These are phyloP conservation scores for Macrosoma leucophasiata DNA, from an alignment of 2,888 invertebrate species.

Conservation along the genomic window DNA sequence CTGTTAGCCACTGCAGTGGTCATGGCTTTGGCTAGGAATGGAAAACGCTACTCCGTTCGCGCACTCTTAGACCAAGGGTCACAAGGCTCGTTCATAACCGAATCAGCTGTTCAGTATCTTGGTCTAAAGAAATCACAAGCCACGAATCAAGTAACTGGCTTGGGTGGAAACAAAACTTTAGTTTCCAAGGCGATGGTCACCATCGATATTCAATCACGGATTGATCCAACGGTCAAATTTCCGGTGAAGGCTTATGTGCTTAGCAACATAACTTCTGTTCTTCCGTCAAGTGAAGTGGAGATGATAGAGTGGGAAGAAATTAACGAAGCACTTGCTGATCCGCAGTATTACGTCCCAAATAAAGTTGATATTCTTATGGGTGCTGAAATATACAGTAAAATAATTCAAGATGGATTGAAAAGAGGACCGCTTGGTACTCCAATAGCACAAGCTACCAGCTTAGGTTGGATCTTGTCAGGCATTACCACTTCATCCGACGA, in stretches of 20 bases:
- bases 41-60: no score
- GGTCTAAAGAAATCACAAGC: no score
- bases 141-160: no score
- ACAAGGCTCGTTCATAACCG: no score
- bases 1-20: no score
- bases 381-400: slow-evolving; percentile 11
- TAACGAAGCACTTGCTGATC: no score
- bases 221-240: slow-evolving; percentile 8
- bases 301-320: no score
- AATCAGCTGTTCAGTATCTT: no score
- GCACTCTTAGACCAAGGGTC: no score
- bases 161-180: slow-evolving; percentile 10
- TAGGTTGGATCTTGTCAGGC: slow-evolving; percentile 18
- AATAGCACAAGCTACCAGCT: slow-evolving; percentile 12
- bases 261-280: slow-evolving; percentile 11
- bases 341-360: slow-evolving; percentile 6
- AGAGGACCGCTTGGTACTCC: slow-evolving; percentile 2
- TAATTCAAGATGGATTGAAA: slow-evolving; percentile 11
- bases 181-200: slow-evolving; percentile 16
- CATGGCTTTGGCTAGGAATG: no score
- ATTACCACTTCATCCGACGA: no score
- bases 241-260: slow-evolving; percentile 10
- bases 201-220: slow-evolving; percentile 18
- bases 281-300: no score
- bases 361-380: slow-evolving; percentile 18